Evolutionary conservation across 1,140 invertebrate species (phyloP), one percentile per base, ranked within the genome.

Genomic region (Drosophila ogumai): DNA sequence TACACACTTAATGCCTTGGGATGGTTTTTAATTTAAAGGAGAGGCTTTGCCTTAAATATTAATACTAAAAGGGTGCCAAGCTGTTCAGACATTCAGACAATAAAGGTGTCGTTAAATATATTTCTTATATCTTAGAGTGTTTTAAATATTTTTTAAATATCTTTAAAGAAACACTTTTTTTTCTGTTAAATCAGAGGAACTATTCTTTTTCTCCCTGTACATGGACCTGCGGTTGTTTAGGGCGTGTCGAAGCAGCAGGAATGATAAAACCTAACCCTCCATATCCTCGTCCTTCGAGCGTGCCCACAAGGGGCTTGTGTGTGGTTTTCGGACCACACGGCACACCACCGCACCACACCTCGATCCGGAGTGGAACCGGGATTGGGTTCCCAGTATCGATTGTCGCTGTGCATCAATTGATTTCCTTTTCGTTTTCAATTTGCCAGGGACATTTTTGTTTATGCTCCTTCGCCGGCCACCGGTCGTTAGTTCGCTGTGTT

Each of bases 351-450:
- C 36, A 81, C 71, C 81, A 73, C 76, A 84, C 77, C 81, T 77
- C 50, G 57, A 34, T 6, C 13, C 12, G 17, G 17, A 34, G 9
- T 31, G 28, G 28, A 17, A 17, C 5, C 19, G 50, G 50, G 7
- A 22, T 31, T 32, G 58, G 25, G 34, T 28, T 54, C 46, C 73
- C 52, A 52, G 77, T 90, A 90, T 88, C 85, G 81, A 85, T 90
- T 90, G 74, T 72, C 65, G 81, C 85, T 68, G 73, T 71, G 75
- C 64, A 76, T 85, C 85, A 90, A 90, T 90, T 90, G 85, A 85
- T 90, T 90, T 90, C 85, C 85, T 85, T 84, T 90, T 79, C 81
- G 81, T 79, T 84, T 90, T 85, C 81, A 84, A 84, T 84, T 84
- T 84, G 66, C 66, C 63, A 59, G 66, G 66, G 50, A 68, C 67